Percentiles rank a stretch among this genome's conserved stretches.
Conservation (phyloP, 2,113 vertebrate genomes). For the Amia ocellicauda region DNA sequence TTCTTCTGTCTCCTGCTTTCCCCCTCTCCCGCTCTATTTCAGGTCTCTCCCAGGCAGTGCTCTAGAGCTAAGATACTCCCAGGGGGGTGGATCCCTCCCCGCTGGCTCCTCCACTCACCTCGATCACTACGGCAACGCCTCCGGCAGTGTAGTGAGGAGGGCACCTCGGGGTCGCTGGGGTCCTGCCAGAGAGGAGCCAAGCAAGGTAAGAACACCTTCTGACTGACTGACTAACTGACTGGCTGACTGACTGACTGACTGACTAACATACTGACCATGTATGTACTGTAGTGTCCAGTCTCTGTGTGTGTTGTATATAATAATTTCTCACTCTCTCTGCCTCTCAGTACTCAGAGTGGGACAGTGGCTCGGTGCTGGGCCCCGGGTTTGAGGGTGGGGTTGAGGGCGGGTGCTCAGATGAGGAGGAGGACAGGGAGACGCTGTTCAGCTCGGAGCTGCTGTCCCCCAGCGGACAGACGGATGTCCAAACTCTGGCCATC, state of each 20-base stretch:
- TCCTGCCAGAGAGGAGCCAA: slow-evolving; percentile 72
- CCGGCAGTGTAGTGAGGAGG: slow-evolving; percentile 67
- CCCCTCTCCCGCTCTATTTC: slow-evolving; percentile 17
- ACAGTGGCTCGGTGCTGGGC: slow-evolving; percentile 64
- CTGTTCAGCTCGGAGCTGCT: slow-evolving; percentile 80
- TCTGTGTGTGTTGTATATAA: neutral
- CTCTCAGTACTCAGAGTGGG: slow-evolving; percentile 77
- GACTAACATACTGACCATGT: no score
- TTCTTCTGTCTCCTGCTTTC: slow-evolving; percentile 39
- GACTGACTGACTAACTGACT: no score
- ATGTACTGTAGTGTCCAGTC: neutral
- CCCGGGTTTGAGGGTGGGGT: slow-evolving; percentile 72
- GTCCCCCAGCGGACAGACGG: slow-evolving; percentile 85
- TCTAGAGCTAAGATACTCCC: slow-evolving; percentile 82
- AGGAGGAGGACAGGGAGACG: slow-evolving; percentile 76
- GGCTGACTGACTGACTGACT: no score
- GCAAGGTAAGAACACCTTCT: slow-evolving; percentile 80
- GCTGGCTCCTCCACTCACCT: slow-evolving; percentile 71
- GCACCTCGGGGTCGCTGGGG: slow-evolving; percentile 77
- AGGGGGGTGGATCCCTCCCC: slow-evolving; percentile 69
- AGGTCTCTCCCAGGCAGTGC: slow-evolving; percentile 88
- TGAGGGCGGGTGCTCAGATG: slow-evolving; percentile 74
- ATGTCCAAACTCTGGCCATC: slow-evolving; percentile 87
- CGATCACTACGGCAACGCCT: slow-evolving; percentile 72
- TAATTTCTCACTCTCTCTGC: neutral